Base-by-base conservation (phyloP, 2,888 invertebrate species). In the Conomelus anceps region DNA sequence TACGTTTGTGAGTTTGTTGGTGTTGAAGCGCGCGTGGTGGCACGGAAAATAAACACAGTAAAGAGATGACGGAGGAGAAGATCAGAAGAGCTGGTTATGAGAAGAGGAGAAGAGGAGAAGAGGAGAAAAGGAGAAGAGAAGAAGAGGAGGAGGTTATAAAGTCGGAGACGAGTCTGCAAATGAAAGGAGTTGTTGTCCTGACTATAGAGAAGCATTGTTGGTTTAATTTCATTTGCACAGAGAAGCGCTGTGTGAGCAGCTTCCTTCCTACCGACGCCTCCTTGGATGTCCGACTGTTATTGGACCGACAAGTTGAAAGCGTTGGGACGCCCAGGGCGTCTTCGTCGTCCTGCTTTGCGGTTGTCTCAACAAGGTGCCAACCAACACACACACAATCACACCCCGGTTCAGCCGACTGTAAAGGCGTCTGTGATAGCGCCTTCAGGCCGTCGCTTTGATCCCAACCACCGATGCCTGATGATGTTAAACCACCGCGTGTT, bases 301-400 rank as follows among this genome's bases (percentile, higher is more conserved):
- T 63, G 63, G 63, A n/a, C n/a, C n/a, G n/a, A n/a, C n/a, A n/a
- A n/a, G 22, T 22, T 9, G 86, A 85, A 22, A 23, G 41, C 17
- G 34, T 23, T 13, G 17, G 22, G 29, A 26, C 23, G 22, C 41
- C 22, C 22, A n/a, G 22, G 85, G 34, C 23, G 23, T 22, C 63
- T 85, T 13, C 13, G 85, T 23, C 23, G 23, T 22, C 63, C 89
- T 13, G 86, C 86, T 34, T 86, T 85, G 89, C 26, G 26, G 29
- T 89, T 87, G 87, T 85, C 85, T 84, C 85, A 87, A 87, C 89
- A 89, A 84, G 29, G 88, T 85, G 17, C 22, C 87, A 86, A 86
- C 11, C 13, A 11, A 13, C 34, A 11, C 34, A 17, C 13, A 34
- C 34, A 17, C 11, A n/a, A n/a, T n/a, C n/a, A n/a, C n/a, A n/a